A percentile compares a stretch with the other conserved stretches of the same genome.
phyloP scores from a whole-genome alignment of 2,797 vertebrate species.

The Kryptolebias ocellatus region DNA sequence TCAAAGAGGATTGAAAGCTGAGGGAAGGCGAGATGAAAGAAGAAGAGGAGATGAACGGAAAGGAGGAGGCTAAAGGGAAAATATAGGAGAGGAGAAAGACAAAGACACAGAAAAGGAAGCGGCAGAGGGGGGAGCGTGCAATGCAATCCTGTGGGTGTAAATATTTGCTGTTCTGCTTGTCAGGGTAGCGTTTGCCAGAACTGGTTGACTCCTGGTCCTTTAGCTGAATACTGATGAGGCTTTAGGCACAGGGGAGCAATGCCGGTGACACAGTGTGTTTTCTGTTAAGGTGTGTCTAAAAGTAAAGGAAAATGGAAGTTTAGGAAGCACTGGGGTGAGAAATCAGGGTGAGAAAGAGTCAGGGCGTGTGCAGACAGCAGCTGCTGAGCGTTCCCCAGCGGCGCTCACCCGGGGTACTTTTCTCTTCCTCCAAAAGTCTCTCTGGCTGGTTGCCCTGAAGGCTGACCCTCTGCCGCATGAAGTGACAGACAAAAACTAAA shows the following conservation, averaged over 20 bases:
- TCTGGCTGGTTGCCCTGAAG: slow-evolving; percentile 51
- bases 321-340: slow-evolving; percentile 46
- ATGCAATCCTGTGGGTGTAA: slow-evolving; percentile 76
- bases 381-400: slow-evolving; percentile 57
- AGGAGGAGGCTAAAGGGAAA: slow-evolving; percentile 28
- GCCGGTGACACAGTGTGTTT: slow-evolving; percentile 34
- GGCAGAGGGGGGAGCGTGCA: slow-evolving; percentile 37
- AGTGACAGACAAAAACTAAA: no score
- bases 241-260: slow-evolving; percentile 44
- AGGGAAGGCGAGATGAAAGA: slow-evolving; percentile 32
- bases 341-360: slow-evolving; percentile 36
- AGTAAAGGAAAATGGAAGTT: slow-evolving; percentile 25
- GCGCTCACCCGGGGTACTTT: slow-evolving; percentile 43
- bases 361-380: slow-evolving; percentile 52
- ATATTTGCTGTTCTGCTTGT: slow-evolving; percentile 88
- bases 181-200: slow-evolving; percentile 76
- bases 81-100: slow-evolving; percentile 26
- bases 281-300: slow-evolving; percentile 23
- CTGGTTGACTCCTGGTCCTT: slow-evolving; percentile 72
- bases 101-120: slow-evolving; percentile 15
- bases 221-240: slow-evolving; percentile 82
- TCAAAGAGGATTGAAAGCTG: slow-evolving; percentile 11
- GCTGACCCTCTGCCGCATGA: slow-evolving; percentile 14
- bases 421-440: slow-evolving; percentile 72
- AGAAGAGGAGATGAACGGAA: slow-evolving; percentile 13